These are phyloP conservation scores for Lagopus muta DNA, from an alignment of 2,113 vertebrate species.

Conservation along the genomic window DNA sequence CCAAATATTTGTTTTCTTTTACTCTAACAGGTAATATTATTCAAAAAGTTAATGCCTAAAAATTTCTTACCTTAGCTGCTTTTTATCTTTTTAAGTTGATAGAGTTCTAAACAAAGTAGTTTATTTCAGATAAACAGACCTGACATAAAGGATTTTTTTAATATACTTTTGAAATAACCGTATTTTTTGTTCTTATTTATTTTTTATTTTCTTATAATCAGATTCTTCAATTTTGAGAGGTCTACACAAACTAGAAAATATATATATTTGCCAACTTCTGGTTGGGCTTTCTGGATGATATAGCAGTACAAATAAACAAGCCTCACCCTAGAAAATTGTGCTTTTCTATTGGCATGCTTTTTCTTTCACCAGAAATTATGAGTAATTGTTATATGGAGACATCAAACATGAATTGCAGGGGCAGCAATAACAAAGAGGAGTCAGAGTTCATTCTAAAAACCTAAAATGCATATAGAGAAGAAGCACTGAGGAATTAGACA, in stretches of 20 bases:
- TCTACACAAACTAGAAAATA: background rate
- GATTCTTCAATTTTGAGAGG: background rate
- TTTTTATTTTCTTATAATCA: background rate
- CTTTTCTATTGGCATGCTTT: background rate
- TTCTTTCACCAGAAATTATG: background rate
- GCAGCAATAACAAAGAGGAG: background rate
- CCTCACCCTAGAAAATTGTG: background rate
- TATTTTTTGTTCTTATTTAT: background rate
- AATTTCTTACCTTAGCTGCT: background rate
- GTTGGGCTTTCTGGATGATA: background rate
- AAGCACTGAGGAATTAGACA: background rate
- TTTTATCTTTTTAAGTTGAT: background rate
- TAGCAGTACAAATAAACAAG: background rate
- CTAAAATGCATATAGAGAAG: background rate
- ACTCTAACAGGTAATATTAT: background rate
- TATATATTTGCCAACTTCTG: background rate
- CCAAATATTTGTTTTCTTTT: background rate
- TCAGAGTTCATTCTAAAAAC: background rate
- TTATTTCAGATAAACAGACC: background rate
- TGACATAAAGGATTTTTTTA: background rate
- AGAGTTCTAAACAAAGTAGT: background rate
- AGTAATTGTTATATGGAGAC: background rate
- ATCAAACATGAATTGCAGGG: background rate
- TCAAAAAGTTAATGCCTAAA: background rate
- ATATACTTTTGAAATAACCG: background rate